Evolutionary conservation across 2,797 vertebrate species (phyloP).

Genomic region (Phalanger gymnotis): DNA sequence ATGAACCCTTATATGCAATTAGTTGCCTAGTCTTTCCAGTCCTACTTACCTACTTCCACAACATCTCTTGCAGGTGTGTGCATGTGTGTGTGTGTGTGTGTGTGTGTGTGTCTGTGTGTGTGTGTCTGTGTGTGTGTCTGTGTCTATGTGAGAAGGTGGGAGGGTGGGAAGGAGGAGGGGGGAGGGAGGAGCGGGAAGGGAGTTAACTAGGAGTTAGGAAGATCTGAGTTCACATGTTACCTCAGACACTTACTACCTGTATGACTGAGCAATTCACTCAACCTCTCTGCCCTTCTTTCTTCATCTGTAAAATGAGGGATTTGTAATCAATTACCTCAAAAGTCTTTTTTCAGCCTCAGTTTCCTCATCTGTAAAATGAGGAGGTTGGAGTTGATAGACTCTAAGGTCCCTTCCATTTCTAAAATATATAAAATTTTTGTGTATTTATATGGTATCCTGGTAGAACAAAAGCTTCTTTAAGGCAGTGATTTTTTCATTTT

Average conservation of each 20-base stretch:
- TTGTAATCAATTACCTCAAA: neutral
- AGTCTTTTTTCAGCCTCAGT: neutral
- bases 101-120: no score
- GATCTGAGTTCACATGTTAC: neutral
- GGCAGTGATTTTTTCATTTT: neutral
- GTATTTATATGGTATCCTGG: neutral
- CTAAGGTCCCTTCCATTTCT: neutral
- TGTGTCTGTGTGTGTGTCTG: no score
- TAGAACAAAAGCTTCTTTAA: neutral
- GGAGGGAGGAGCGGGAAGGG: no score
- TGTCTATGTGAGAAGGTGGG: no score
- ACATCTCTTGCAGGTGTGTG: neutral
- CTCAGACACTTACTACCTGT: neutral
- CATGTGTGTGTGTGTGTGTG: no score
- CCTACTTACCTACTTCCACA: neutral
- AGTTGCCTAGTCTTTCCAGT: neutral
- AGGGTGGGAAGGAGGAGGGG: no score
- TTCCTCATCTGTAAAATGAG: neutral
- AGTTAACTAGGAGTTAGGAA: neutral
- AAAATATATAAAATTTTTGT: neutral
- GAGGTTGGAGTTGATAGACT: neutral
- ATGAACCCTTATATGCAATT: neutral
- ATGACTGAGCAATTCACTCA: neutral
- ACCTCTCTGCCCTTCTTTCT: neutral
- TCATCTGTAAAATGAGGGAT: neutral